A percentile compares a stretch with the other conserved stretches of the same genome.
Evolutionary conservation across 2,797 vertebrate genomes (phyloP).

Genomic region (Paramormyrops hopkinsi): DNA sequence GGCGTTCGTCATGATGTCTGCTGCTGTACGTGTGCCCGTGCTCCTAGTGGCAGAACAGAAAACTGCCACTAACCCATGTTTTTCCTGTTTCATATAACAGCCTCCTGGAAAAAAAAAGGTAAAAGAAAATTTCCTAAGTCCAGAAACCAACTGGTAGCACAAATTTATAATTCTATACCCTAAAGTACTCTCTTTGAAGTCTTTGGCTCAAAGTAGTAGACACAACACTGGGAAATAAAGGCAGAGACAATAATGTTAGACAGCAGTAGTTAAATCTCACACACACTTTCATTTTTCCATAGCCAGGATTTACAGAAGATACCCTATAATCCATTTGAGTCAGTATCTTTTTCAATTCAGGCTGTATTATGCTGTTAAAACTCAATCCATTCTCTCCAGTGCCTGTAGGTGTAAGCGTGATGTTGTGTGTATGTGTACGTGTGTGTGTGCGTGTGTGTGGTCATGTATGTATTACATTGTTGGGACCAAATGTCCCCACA

Average conservation of each 20-base stretch:
- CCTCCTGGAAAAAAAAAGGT: background rate
- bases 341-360: background rate
- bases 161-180: conserved; percentile 5
- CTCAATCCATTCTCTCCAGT: background rate
- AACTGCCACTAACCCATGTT: background rate
- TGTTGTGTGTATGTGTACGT: background rate
- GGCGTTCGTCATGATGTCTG: conserved; percentile 57
- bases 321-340: background rate
- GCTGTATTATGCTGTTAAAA: background rate
- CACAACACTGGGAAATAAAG: background rate
- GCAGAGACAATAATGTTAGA: conserved; percentile 13
- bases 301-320: background rate
- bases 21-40: conserved; percentile 42
- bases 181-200: conserved; percentile 15
- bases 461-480: background rate
- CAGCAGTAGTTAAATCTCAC: background rate
- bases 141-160: background rate
- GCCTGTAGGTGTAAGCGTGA: background rate
- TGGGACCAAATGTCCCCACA: background rate
- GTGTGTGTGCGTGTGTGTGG: conserved; percentile 3
- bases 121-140: background rate
- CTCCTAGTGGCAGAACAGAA: background rate
- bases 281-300: conserved; percentile 5
- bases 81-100: background rate
- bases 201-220: conserved; percentile 18